These are phyloP conservation scores for Catharus ustulatus DNA, from an alignment of 2,797 vertebrate species.

Conservation along the genomic window DNA sequence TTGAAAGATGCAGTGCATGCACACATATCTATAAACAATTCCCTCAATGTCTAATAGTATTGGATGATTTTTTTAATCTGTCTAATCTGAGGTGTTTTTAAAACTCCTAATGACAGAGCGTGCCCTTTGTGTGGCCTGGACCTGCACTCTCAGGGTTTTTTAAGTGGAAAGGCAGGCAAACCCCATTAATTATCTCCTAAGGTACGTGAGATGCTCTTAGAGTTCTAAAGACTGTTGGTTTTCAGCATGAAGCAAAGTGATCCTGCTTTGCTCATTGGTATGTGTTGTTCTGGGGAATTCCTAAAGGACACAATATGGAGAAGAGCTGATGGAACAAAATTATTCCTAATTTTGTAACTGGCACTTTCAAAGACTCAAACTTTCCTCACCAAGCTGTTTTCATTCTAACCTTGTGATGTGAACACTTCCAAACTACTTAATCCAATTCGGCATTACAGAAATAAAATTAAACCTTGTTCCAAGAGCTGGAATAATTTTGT, in stretches of 20 bases:
- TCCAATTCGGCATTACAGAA: not conserved
- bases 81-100: not conserved
- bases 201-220: not conserved
- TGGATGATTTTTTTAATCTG: not conserved
- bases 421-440: not conserved
- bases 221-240: not conserved
- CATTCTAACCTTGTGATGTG: not conserved
- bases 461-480: not conserved
- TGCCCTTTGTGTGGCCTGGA: not conserved
- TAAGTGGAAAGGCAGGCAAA: not conserved
- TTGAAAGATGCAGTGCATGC: not conserved
- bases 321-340: not conserved
- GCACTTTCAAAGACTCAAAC: not conserved
- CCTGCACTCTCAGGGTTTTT: not conserved
- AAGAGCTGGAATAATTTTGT: not conserved
- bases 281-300: not conserved
- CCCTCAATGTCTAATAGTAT: not conserved
- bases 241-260: not conserved
- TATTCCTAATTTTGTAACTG: not conserved
- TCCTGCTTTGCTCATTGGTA: not conserved
- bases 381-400: not conserved
- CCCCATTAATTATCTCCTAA: not conserved
- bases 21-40: rapidly evolving
- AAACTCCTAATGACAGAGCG: not conserved
- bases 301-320: not conserved